Base-by-base conservation (phyloP, 1,140 invertebrate species). In the Drosophila malerkotliana region DNA sequence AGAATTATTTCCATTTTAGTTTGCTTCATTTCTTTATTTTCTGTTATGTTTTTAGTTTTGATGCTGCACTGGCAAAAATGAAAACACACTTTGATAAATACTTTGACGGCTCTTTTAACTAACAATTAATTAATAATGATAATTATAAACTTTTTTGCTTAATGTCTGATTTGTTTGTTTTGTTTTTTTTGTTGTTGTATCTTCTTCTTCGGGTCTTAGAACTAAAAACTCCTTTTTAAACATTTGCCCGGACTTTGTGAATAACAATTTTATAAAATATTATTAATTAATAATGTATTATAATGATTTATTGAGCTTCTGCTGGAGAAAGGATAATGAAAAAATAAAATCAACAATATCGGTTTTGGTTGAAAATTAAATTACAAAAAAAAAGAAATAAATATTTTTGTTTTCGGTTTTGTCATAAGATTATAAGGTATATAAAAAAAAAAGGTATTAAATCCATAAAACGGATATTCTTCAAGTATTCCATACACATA, bases 391-490 rank as follows among this genome's bases (percentile, higher is more conserved):
- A 75, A 30, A 67, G 6, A 28, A 67, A 69, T 54, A n/a, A 41
- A 41, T 41, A 41, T n/a, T 44, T 44, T 61, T 57, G 53, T 69
- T 57, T 44, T 32, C 30, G 3, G 5, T 28, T 37, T 37, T 15
- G 39, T 6, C 39, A 44, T 15, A 41, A 14, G 39, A 56, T 73
- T 62, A 67, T 53, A 53, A 49, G 77, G 71, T 58, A 63, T 34
- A 14, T 26, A 69, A 47, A 26, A 41, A 69, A 53, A 30, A 64
- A 47, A 47, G 32, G 24, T 9, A 14, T 2, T 15, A 66, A 84
- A 85, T 85, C 81, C 81, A 85, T 85, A 85, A 85, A 85, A 85
- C 82, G 81, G 81, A 85, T 84, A 84, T 84, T 77, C 45, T 15
- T 15, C 15, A 74, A 48, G 48, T 63, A 66, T 77, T 77, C 77